These are phyloP conservation scores for Cataglyphis albicans DNA, from an alignment of 2,888 invertebrate genomes.

Conservation along the genomic window DNA sequence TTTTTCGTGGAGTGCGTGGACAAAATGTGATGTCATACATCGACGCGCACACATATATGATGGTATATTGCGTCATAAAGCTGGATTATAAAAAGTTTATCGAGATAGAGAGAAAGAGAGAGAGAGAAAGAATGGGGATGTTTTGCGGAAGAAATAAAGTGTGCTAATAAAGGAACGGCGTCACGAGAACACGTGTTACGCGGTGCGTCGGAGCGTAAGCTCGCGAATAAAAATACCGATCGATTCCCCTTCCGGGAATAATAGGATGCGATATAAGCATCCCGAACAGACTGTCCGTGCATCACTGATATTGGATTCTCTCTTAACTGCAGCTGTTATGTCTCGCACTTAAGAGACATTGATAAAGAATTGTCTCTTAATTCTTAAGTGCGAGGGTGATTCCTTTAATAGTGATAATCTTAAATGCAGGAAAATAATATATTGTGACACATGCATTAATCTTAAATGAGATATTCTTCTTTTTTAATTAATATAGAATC, in stretches of 20 bases:
- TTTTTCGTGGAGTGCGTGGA: neutral
- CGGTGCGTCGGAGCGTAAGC: constrained; percentile 30
- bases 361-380: constrained; percentile 9
- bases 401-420: constrained; percentile 17
- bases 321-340: constrained; percentile 5
- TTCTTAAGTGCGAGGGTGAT: neutral
- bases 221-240: constrained; percentile 47
- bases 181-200: constrained; percentile 38
- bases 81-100: constrained; percentile 34
- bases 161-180: constrained; percentile 44
- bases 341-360: constrained; percentile 21
- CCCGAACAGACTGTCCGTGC: constrained; percentile 17
- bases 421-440: neutral
- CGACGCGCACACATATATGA: neutral
- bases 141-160: constrained; percentile 45
- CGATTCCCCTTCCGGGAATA: constrained; percentile 41
- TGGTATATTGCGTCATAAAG: constrained; percentile 39
- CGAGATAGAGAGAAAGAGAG: neutral
- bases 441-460: neutral
- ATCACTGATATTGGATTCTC: constrained; percentile 34
- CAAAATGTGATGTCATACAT: constrained; percentile 28
- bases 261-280: neutral
- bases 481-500: neutral
- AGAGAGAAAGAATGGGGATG: constrained; percentile 1
- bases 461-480: neutral